A percentile compares a stretch with the other conserved stretches of the same genome.
phyloP scores from a whole-genome alignment of 2,797 vertebrate genomes.

The Mycteria americana region DNA sequence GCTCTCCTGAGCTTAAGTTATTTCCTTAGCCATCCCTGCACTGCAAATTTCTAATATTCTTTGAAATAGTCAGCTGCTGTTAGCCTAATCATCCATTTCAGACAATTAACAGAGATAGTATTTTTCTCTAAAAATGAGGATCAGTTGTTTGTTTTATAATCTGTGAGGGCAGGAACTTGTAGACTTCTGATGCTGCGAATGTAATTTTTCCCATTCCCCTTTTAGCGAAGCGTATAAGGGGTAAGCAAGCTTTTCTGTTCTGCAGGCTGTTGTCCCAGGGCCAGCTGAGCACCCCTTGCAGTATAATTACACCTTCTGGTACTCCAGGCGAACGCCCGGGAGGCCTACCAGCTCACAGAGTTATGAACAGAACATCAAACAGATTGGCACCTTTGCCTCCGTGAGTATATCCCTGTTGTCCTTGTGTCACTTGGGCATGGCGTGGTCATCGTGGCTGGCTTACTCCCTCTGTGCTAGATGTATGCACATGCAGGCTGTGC shows the following conservation, averaged over 20 bases:
- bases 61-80: not conserved
- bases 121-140: not conserved
- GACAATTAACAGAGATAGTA: not conserved
- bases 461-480: too few relatives aligned
- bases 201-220: not conserved
- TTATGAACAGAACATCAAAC: constrained; percentile 85
- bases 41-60: not conserved
- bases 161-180: not conserved
- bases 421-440: not conserved
- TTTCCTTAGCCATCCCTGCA: not conserved
- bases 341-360: constrained; percentile 84
- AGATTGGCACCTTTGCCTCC: constrained; percentile 84
- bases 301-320: constrained; percentile 87
- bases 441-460: accelerated
- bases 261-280: constrained; percentile 80
- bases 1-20: not conserved
- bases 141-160: not conserved
- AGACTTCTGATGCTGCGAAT: not conserved
- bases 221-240: not conserved
- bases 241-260: constrained; percentile 25
- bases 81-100: not conserved
- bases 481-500: not conserved
- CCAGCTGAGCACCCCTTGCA: constrained; percentile 82
- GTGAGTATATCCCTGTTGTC: constrained; percentile 69
- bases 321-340: constrained; percentile 81